A percentile compares a stretch with the other conserved stretches of the same genome.
Conservation (phyloP, 1,140 invertebrate genomes). For the Pristionchus pacificus region DNA sequence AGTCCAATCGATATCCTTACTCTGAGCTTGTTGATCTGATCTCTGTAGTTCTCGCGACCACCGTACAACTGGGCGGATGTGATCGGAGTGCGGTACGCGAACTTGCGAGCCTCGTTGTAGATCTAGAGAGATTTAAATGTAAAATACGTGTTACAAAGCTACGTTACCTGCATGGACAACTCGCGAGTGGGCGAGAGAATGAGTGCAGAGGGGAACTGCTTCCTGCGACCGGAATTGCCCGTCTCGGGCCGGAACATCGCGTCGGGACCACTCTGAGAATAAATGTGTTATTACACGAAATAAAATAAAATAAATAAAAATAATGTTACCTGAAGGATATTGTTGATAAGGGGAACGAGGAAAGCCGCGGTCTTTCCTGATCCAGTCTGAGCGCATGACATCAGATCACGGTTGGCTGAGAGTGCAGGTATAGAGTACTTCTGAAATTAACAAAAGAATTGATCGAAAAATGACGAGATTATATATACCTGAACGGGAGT, state of each 20-base stretch:
- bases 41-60: conserved; percentile 56
- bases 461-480: conserved; percentile 1
- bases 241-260: conserved; percentile 11
- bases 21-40: conserved; percentile 57
- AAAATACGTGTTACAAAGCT: neutral
- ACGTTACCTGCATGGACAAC: conserved; percentile 74
- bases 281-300: neutral
- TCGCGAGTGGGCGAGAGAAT: conserved; percentile 91
- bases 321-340: conserved; percentile 78
- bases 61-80: conserved; percentile 83
- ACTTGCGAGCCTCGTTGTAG: conserved; percentile 92
- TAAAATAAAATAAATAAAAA: no score
- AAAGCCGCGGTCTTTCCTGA: conserved; percentile 89
- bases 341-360: conserved; percentile 88
- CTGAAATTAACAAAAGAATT: conserved; percentile 29
- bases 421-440: conserved; percentile 94
- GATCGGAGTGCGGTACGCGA: conserved; percentile 82
- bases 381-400: conserved; percentile 89
- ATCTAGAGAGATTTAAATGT: no score
- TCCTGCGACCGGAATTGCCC: conserved; percentile 66
- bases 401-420: conserved; percentile 77
- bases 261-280: conserved; percentile 45
- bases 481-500: conserved; percentile 47
- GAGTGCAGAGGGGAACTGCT: conserved; percentile 87
- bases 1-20: conserved; percentile 56